Percentiles rank a stretch among this genome's conserved stretches.
Evolutionary conservation across 2,113 vertebrate genomes (phyloP).

Genomic region (Phoxinus phoxinus): DNA sequence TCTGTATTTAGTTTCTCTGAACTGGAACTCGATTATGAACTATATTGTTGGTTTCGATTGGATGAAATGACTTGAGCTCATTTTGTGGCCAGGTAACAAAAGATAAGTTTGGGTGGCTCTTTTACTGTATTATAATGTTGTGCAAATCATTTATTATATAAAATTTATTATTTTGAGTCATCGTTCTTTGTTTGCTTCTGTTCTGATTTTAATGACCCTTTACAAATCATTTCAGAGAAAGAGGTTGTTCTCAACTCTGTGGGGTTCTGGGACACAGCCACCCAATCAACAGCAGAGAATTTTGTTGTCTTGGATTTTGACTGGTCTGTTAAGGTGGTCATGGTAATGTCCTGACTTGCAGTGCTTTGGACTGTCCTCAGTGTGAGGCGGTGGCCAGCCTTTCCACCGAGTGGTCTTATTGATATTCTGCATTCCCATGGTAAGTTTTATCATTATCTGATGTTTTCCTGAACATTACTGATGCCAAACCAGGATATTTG

Average conservation of each 20-base stretch:
- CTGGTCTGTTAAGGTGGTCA: slow-evolving; percentile 33
- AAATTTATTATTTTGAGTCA: neutral
- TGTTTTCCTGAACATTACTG: neutral
- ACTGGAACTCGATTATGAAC: neutral
- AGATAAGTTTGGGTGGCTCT: no score
- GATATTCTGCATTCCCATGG: neutral
- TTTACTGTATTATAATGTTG: neutral
- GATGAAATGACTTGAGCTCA: neutral
- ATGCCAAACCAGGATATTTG: neutral
- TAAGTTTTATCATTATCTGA: slow-evolving; percentile 13
- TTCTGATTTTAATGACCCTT: neutral
- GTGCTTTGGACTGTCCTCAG: neutral
- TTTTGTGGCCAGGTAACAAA: neutral
- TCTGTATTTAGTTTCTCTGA: slow-evolving; percentile 15
- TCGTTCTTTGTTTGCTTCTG: neutral
- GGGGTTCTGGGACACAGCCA: slow-evolving; percentile 21
- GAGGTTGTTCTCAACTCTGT: slow-evolving; percentile 26
- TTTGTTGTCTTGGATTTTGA: slow-evolving; percentile 1
- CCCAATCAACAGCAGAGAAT: slow-evolving; percentile 42
- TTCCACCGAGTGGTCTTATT: neutral
- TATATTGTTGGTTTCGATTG: neutral
- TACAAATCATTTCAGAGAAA: slow-evolving; percentile 21
- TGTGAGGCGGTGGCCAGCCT: neutral
- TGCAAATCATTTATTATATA: no score
- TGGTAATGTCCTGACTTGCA: slow-evolving; percentile 43